These are phyloP conservation scores for Psix sp. DNA, from an alignment of 1,140 invertebrate genomes.

Conservation along the genomic window DNA sequence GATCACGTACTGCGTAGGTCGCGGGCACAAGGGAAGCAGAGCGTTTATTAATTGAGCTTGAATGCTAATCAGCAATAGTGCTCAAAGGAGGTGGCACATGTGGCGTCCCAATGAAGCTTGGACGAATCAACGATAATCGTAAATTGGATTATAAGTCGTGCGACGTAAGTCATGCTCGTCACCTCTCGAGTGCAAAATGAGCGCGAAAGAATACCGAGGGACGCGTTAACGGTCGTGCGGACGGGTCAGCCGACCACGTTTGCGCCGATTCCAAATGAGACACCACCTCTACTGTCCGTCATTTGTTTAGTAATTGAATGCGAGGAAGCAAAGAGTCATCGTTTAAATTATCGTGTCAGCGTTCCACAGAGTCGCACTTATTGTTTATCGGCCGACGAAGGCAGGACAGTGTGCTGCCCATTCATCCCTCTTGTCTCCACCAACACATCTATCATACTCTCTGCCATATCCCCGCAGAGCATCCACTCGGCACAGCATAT, in stretches of 20 bases:
- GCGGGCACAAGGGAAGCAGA: conserved; percentile 10
- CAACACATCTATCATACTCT: too few species aligned
- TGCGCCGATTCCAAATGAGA: conserved; percentile 45
- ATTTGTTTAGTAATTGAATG: conserved; percentile 77
- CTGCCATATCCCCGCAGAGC: too few species aligned
- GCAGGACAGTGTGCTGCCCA: conserved; percentile 13
- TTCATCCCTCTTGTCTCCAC: conserved; percentile 8
- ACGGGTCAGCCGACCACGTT: conserved; percentile 39
- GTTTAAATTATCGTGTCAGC: conserved; percentile 74
- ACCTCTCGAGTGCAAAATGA: conserved; percentile 69
- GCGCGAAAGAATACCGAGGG: conserved; percentile 37
- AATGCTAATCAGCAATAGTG: conserved; percentile 43
- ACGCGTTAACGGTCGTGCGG: conserved; percentile 46
- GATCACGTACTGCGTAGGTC: conserved; percentile 48
- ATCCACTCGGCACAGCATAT: too few species aligned
- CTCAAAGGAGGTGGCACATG: conserved; percentile 1
- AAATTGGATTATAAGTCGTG: conserved; percentile 77
- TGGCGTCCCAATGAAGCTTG: conserved; percentile 37
- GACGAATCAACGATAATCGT: conserved; percentile 71
- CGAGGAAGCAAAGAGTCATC: conserved; percentile 74
- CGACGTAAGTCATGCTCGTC: conserved; percentile 75
- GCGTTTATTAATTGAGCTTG: conserved; percentile 49
- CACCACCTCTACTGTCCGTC: conserved; percentile 56
- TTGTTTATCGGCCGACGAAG: conserved; percentile 65
- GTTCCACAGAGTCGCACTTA: conserved; percentile 57